Evolutionary conservation across 2,113 vertebrate genomes (phyloP).

Genomic region (Pleuronectes platessa): DNA sequence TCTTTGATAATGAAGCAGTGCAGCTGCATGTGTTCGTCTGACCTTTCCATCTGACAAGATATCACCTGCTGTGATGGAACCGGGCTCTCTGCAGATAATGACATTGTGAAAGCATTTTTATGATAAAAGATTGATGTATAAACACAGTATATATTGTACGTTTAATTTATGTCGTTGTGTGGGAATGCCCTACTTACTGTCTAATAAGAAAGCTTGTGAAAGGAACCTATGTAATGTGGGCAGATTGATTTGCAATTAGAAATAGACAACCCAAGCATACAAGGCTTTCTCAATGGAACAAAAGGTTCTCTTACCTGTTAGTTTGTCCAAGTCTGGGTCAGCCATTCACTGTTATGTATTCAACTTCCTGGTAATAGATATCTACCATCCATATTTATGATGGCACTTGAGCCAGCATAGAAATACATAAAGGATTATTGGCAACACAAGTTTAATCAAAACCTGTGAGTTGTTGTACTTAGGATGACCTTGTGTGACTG

Average conservation of each 20-base stretch:
- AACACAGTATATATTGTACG: neutral
- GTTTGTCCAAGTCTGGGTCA: slow-evolving; percentile 58
- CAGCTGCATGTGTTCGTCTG: slow-evolving; percentile 52
- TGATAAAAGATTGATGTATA: slow-evolving; percentile 47
- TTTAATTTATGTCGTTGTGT: slow-evolving; percentile 56
- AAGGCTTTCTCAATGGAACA: slow-evolving; percentile 45
- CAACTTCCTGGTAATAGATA: slow-evolving; percentile 32
- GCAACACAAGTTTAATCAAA: slow-evolving; percentile 25
- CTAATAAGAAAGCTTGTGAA: slow-evolving; percentile 66
- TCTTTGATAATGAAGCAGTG: slow-evolving; percentile 61
- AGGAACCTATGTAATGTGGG: slow-evolving; percentile 63
- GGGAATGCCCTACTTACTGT: slow-evolving; percentile 63
- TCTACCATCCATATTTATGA: slow-evolving; percentile 30
- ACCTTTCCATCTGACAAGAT: slow-evolving; percentile 73
- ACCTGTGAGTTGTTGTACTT: slow-evolving; percentile 13
- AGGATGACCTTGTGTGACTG: slow-evolving; percentile 22
- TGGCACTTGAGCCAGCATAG: slow-evolving; percentile 18
- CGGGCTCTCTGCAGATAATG: slow-evolving; percentile 65
- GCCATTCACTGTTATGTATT: slow-evolving; percentile 62
- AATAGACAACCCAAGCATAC: slow-evolving; percentile 29
- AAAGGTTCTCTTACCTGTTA: slow-evolving; percentile 74
- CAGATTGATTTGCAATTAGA: slow-evolving; percentile 53
- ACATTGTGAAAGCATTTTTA: slow-evolving; percentile 56
- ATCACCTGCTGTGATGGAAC: slow-evolving; percentile 65
- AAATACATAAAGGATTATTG: neutral